Evolutionary conservation across 2,113 vertebrate genomes (phyloP).

Genomic region (Myotis brandtii): DNA sequence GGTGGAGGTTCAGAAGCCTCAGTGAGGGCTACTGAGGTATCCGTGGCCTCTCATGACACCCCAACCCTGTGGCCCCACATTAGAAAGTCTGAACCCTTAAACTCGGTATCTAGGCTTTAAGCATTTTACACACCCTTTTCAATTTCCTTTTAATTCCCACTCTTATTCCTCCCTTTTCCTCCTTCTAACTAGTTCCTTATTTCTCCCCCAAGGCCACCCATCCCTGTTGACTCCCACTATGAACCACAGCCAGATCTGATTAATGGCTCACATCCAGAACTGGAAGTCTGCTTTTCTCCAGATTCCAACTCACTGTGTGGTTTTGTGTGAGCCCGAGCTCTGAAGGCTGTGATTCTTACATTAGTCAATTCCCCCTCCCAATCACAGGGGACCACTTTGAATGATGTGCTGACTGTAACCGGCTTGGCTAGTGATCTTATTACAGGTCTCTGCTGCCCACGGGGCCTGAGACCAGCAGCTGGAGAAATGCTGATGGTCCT

Average conservation of each 20-base stretch:
- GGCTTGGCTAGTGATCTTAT: constrained; percentile 70
- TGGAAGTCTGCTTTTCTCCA: constrained; percentile 58
- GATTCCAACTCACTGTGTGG: constrained; percentile 61
- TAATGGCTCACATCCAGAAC: constrained; percentile 52
- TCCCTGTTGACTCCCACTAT: constrained; percentile 43
- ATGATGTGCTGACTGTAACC: constrained; percentile 40
- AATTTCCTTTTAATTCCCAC: constrained; percentile 41
- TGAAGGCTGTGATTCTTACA: constrained; percentile 14
- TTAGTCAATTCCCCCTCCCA: constrained; percentile 31
- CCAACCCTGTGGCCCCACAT: background rate
- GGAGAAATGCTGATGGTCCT: constrained; percentile 62
- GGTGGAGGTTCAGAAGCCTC: background rate
- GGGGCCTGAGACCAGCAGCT: constrained; percentile 64
- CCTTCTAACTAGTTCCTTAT: constrained; percentile 26
- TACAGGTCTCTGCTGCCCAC: constrained; percentile 64
- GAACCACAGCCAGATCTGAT: constrained; percentile 60
- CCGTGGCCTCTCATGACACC: background rate
- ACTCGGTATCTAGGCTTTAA: background rate
- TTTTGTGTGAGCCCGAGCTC: constrained; percentile 41
- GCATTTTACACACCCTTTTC: background rate
- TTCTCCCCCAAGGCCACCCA: constrained; percentile 58
- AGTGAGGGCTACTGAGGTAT: background rate
- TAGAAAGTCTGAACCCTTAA: constrained; percentile 30
- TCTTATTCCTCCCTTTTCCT: background rate
- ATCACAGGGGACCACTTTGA: constrained; percentile 50